These are phyloP conservation scores for Micrasema longulum DNA, from an alignment of 1,140 invertebrate genomes.

Conservation along the genomic window DNA sequence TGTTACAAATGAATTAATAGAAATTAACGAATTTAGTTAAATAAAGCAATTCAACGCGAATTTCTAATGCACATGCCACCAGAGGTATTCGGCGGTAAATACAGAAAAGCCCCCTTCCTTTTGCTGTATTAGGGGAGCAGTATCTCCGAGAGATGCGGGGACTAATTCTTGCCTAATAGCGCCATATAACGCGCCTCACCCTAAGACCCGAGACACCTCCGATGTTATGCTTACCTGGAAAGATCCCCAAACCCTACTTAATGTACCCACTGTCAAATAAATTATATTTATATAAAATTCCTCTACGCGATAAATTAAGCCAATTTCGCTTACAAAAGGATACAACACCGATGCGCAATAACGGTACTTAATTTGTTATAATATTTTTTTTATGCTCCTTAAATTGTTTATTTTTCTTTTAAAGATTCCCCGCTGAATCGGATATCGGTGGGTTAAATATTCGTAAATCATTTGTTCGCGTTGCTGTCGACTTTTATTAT, in stretches of 20 bases:
- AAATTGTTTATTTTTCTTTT: too few relatives aligned
- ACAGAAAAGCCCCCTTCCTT: constrained; percentile 20
- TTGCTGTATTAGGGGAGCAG: constrained; percentile 47
- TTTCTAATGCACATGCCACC: constrained; percentile 45
- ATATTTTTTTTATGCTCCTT: too few relatives aligned
- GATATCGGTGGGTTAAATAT: not conserved
- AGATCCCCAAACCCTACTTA: not conserved
- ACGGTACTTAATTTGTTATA: too few relatives aligned
- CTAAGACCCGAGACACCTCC: constrained; percentile 17
- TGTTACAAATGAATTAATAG: constrained; percentile 50
- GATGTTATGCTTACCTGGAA: constrained; percentile 15
- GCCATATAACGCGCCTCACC: constrained; percentile 42
- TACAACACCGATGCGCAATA: too few relatives aligned
- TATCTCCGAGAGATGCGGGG: constrained; percentile 40
- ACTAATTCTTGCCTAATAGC: constrained; percentile 54
- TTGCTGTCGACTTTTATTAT: constrained; percentile 48
- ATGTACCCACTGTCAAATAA: not conserved
- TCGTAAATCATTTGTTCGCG: constrained; percentile 40
- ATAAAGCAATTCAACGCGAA: constrained; percentile 37
- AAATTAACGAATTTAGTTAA: constrained; percentile 48
- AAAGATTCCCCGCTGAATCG: too few relatives aligned
- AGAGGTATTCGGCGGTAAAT: constrained; percentile 29
- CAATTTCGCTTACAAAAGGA: too few relatives aligned
- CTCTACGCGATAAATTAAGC: too few relatives aligned
- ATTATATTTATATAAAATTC: too few relatives aligned